Conservation (phyloP, 1,140 invertebrate species). For the Nautilus pompilius region DNA sequence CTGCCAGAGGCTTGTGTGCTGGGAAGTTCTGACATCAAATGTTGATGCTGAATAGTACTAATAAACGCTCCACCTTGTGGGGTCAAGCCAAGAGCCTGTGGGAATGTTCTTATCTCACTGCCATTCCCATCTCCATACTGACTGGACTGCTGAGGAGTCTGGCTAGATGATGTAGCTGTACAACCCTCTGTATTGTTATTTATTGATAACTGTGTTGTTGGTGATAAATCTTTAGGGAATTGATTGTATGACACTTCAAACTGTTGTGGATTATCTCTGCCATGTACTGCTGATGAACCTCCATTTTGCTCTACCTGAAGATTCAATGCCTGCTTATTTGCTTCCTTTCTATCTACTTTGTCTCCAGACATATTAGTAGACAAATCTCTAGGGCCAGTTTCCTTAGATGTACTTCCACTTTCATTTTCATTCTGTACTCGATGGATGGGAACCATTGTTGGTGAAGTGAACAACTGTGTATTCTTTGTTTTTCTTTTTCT, state of each 20-base stretch:
- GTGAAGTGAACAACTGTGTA: conserved; percentile 15
- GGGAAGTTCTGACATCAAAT: not conserved
- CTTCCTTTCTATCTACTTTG: not conserved
- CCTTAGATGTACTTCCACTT: not conserved
- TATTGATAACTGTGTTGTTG: not conserved
- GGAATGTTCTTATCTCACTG: not conserved
- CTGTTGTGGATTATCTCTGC: too few species aligned
- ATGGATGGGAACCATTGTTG: conserved; percentile 25
- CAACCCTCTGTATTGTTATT: not conserved
- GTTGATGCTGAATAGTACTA: not conserved
- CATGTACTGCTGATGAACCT: not conserved
- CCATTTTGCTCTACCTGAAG: not conserved
- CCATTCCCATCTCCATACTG: not conserved
- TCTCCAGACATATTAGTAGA: not conserved
- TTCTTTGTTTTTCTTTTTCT: conserved; percentile 26
- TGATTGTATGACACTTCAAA: too few species aligned
- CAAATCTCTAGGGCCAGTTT: not conserved
- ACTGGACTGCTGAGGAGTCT: too few species aligned
- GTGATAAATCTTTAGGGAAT: not conserved
- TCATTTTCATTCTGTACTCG: not conserved
- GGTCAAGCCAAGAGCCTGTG: not conserved
- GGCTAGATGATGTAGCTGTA: not conserved
- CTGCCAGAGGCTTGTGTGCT: not conserved
- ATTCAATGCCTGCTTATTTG: not conserved
- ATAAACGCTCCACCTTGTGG: not conserved